Base-by-base conservation (phyloP, 2,113 vertebrate species). In the Anolis sagrei region DNA sequence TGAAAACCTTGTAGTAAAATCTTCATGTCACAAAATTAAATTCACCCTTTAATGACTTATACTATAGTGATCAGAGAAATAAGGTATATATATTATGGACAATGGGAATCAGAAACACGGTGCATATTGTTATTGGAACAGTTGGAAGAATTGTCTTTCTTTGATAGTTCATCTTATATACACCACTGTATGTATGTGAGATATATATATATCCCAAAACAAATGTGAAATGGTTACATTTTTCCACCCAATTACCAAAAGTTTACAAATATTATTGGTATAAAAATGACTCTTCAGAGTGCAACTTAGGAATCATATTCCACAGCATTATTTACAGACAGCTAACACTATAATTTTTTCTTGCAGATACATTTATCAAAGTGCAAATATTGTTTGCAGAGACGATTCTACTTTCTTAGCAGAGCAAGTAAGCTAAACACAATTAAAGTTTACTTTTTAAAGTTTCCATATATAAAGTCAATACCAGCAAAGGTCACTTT, bases 401-500 rank as follows among this genome's bases (percentile, higher is more conserved):
- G 51, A 51, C 29, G 48, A 29, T 72, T 39, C 16, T 62, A 27
- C 10, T 69, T 48, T 70, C 25, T 32, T 29, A 70, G 5, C 39
- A 69, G 23, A 44, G 8, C 49, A 78, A 87, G 19, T 62, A 77
- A 70, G 34, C 36, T 77, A 87, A 87, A 39, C 18, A 48, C 25
- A 72, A 29, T 61, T 13, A 14, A 6, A 14, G 13, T 21, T 58
- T 66, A 54, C 25, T 61, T 79, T 48, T 62, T 62, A 82, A 78
- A 72, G 32, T 73, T 82, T 9, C 78, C n/a, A 73, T 7, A n/a
- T 77, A 87, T 70, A 62, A 72, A 73, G 79, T 80, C 68, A 78
- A 87, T 73, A 83, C 27, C 49, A 87, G 86, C 61, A 82, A 86
- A 87, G 49, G 36, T 78, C 72, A 82, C 51, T 72, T 72, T 72